Conservation (phyloP, 2,797 vertebrate genomes). For the Botia almorhae region DNA sequence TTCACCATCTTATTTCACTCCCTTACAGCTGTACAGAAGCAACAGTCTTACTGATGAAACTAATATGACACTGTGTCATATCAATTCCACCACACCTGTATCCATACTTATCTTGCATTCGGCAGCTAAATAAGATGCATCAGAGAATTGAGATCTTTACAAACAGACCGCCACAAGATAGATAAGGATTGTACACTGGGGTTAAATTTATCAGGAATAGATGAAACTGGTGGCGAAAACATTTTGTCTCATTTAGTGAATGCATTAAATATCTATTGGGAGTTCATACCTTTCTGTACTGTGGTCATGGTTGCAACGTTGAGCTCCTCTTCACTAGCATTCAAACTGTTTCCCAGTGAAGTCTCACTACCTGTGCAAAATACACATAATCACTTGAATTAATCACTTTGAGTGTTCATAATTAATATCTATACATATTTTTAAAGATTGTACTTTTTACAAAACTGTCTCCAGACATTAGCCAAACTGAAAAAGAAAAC, state of each 20-base stretch:
- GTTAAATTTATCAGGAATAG: not conserved
- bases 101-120: not conserved
- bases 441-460: no score
- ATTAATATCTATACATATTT: no score
- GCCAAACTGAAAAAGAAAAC: no score
- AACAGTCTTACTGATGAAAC: not conserved
- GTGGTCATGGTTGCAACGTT: constrained; percentile 72
- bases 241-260: constrained; percentile 62
- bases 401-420: no score
- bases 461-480: no score
- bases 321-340: constrained; percentile 82
- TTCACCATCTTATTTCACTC: not conserved
- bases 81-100: not conserved
- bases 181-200: not conserved
- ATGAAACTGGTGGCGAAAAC: constrained; percentile 42
- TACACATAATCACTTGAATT: no score
- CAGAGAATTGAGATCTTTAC: not conserved
- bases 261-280: constrained; percentile 59
- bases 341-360: constrained; percentile 80
- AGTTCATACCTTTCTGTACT: constrained; percentile 75
- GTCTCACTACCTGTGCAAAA: constrained; percentile 76
- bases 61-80: not conserved
- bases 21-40: not conserved
- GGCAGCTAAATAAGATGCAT: not conserved
- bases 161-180: not conserved